These are phyloP conservation scores for Drosophila sturtevanti DNA, from an alignment of 1,140 invertebrate species.

Conservation along the genomic window DNA sequence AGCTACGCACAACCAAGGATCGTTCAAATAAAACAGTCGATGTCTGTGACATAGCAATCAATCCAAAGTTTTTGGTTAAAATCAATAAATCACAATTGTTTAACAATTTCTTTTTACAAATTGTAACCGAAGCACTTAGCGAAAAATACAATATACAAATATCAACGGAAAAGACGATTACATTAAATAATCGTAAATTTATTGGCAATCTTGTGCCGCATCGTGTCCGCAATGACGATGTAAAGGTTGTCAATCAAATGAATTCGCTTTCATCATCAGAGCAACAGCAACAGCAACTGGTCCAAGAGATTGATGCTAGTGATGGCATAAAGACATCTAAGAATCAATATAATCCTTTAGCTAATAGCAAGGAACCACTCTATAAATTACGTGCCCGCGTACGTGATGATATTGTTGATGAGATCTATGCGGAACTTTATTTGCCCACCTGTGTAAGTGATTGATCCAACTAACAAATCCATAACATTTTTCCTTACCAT, in stretches of 20 bases:
- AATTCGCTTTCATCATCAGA: slow-evolving; percentile 56
- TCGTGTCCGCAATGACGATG: slow-evolving; percentile 87
- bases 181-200: slow-evolving; percentile 85
- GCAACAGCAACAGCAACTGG: slow-evolving; percentile 27
- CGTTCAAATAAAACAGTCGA: slow-evolving; percentile 88
- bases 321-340: slow-evolving; percentile 21
- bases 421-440: slow-evolving; percentile 83
- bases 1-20: slow-evolving; percentile 89
- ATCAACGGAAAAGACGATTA: slow-evolving; percentile 85
- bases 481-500: not conserved
- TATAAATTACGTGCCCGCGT: slow-evolving; percentile 82
- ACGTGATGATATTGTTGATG: slow-evolving; percentile 63
- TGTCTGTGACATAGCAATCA: slow-evolving; percentile 91
- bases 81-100: slow-evolving; percentile 87
- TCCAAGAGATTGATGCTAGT: slow-evolving; percentile 79
- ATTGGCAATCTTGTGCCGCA: slow-evolving; percentile 90
- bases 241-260: slow-evolving; percentile 72
- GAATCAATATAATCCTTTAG: not conserved
- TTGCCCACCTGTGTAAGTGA: slow-evolving; percentile 82
- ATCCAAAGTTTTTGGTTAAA: slow-evolving; percentile 88
- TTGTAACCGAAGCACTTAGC: slow-evolving; percentile 89
- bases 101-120: slow-evolving; percentile 89
- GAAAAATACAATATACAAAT: slow-evolving; percentile 89
- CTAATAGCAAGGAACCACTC: slow-evolving; percentile 52
- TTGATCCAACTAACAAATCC: not conserved